Evolutionary conservation across 2,113 vertebrate genomes (phyloP).

Genomic region (Alexandromys fortis): DNA sequence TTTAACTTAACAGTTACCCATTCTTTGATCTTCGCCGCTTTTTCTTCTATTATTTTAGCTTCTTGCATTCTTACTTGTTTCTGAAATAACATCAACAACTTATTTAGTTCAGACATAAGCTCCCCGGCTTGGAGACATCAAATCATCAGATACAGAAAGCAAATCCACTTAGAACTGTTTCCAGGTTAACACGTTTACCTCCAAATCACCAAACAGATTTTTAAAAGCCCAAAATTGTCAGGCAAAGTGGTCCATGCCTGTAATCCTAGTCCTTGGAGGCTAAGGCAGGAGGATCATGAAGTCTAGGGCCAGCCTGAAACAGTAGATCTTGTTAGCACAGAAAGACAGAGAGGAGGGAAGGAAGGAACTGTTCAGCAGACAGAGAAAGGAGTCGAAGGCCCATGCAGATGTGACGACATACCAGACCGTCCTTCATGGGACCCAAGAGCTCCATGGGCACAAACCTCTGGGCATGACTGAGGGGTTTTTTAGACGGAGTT

Average conservation of each 20-base stretch:
- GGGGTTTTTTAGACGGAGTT: not conserved
- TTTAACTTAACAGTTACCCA: constrained; percentile 97
- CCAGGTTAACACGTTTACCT: not conserved
- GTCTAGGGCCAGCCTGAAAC: too few relatives aligned
- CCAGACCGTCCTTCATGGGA: too few relatives aligned
- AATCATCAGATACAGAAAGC: constrained; percentile 16
- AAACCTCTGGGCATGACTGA: not conserved
- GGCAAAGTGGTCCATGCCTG: not conserved
- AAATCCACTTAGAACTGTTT: constrained; percentile 48
- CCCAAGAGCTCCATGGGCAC: too few relatives aligned
- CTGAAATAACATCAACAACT: constrained; percentile 85
- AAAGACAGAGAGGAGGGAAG: not conserved
- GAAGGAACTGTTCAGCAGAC: not conserved
- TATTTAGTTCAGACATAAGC: constrained; percentile 64
- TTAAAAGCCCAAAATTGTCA: constrained; percentile 4
- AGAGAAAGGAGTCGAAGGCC: not conserved
- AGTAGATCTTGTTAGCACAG: not conserved
- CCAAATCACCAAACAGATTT: constrained; percentile 22
- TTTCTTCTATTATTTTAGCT: constrained; percentile 97
- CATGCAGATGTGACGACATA: not conserved
- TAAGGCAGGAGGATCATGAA: not conserved
- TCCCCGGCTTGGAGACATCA: constrained; percentile 14
- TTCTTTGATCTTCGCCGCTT: constrained; percentile 99
- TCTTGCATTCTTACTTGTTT: constrained; percentile 95
- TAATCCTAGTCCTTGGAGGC: not conserved